A percentile compares a stretch with the other conserved stretches of the same genome.
Conservation (phyloP, 1,140 invertebrate genomes). For the Calephelis virginiensis region DNA sequence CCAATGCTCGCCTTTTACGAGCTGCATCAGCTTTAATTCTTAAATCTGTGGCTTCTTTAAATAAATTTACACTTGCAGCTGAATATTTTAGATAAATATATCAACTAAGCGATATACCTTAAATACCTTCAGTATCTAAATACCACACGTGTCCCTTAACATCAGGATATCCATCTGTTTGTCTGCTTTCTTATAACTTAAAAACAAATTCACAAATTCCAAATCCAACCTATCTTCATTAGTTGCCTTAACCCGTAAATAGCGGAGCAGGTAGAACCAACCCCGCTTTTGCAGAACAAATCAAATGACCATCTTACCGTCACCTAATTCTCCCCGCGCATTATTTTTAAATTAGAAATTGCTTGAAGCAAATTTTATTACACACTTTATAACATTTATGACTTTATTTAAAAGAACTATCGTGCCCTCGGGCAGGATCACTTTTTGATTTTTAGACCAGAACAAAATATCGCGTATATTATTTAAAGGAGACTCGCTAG, state of each 20-base stretch:
- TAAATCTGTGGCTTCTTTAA: too few relatives aligned
- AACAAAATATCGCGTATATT: too few relatives aligned
- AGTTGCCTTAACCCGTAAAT: slow-evolving; percentile 17
- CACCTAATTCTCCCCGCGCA: slow-evolving; percentile 23
- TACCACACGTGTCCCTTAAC: too few relatives aligned
- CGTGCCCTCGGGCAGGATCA: slow-evolving; percentile 12
- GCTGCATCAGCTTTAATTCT: too few relatives aligned
- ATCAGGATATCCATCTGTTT: too few relatives aligned
- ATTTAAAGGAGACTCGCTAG: too few relatives aligned
- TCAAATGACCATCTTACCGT: slow-evolving; percentile 25
- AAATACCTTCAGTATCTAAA: too few relatives aligned
- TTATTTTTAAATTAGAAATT: slow-evolving; percentile 35
- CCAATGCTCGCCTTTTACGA: too few relatives aligned
- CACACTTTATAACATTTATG: slow-evolving; percentile 32
- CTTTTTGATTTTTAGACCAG: neutral
- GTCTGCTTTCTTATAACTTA: too few relatives aligned
- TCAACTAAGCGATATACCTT: too few relatives aligned
- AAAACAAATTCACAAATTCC: neutral
- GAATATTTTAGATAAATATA: too few relatives aligned
- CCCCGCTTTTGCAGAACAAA: slow-evolving; percentile 35
- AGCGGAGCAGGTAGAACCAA: slow-evolving; percentile 15
- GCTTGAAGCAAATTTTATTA: slow-evolving; percentile 30
- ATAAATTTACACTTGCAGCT: too few relatives aligned
- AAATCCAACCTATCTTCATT: neutral
- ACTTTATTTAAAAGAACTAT: slow-evolving; percentile 29